A percentile compares a stretch with the other conserved stretches of the same genome.
phyloP scores from a whole-genome alignment of 2,888 invertebrate genomes.

The Calliscelio sp. region DNA sequence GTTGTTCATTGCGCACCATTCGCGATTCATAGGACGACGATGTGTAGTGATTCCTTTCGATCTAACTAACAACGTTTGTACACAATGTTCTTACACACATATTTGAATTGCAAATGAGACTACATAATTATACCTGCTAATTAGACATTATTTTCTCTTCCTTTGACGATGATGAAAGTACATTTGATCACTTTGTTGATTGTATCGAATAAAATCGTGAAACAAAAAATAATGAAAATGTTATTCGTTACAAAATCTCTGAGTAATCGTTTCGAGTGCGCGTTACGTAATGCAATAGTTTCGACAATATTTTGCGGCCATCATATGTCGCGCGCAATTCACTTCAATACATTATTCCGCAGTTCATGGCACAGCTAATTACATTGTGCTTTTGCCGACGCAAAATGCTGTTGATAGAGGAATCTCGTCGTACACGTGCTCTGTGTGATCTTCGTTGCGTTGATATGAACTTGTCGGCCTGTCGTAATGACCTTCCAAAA shows the following conservation, averaged over 20 bases:
- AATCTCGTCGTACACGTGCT: slow-evolving; percentile 90
- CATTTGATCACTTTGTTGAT: slow-evolving; percentile 59
- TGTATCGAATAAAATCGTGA: slow-evolving; percentile 46
- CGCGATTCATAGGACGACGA: slow-evolving; percentile 53
- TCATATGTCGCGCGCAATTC: slow-evolving; percentile 34
- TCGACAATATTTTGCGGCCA: slow-evolving; percentile 36
- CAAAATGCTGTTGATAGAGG: slow-evolving; percentile 83
- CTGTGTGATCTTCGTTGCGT: slow-evolving; percentile 84
- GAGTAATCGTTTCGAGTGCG: slow-evolving; percentile 23
- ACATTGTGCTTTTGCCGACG: slow-evolving; percentile 73
- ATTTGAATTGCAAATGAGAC: slow-evolving; percentile 66
- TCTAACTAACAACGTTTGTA: slow-evolving; percentile 41
- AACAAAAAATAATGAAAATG: slow-evolving; percentile 43
- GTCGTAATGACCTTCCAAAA: slow-evolving; percentile 89
- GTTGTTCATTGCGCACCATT: slow-evolving; percentile 40
- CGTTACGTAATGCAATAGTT: slow-evolving; percentile 26
- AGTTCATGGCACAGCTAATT: slow-evolving; percentile 27
- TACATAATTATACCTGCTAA: slow-evolving; percentile 67
- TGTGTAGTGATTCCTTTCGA: slow-evolving; percentile 64
- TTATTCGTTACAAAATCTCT: slow-evolving; percentile 59
- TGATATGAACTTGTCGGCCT: slow-evolving; percentile 80
- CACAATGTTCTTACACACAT: slow-evolving; percentile 53
- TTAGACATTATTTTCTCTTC: slow-evolving; percentile 69
- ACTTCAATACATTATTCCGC: slow-evolving; percentile 14
- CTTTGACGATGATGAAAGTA: slow-evolving; percentile 63